Evolutionary conservation across 2,888 invertebrate genomes (phyloP).

Genomic region (Dynastes tityus): DNA sequence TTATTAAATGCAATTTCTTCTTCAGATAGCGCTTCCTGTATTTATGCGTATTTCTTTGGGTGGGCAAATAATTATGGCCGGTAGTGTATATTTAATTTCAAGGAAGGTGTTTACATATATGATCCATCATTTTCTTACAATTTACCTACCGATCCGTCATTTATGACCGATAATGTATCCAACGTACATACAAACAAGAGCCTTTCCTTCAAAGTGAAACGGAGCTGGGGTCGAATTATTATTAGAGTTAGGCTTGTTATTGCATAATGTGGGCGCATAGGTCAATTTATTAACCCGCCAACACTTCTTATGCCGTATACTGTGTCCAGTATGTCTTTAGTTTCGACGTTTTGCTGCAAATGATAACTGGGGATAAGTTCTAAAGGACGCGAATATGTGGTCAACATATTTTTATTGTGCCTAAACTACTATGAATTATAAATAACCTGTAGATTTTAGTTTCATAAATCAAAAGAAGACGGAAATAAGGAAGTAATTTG

Average conservation of each 20-base stretch:
- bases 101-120: too few species aligned
- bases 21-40: too few species aligned
- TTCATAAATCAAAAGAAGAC: too few species aligned
- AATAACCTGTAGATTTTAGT: too few species aligned
- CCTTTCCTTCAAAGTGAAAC: conserved; percentile 9
- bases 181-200: background rate
- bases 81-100: too few species aligned
- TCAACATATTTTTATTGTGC: background rate
- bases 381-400: background rate
- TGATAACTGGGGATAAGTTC: background rate
- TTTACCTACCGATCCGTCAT: too few species aligned
- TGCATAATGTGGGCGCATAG: conserved; percentile 44
- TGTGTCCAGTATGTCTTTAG: background rate
- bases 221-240: conserved; percentile 28
- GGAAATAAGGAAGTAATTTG: too few species aligned
- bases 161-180: background rate
- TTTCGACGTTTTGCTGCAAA: background rate
- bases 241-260: conserved; percentile 34
- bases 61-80: too few species aligned
- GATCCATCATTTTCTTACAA: too few species aligned
- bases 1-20: too few species aligned
- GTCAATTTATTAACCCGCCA: conserved; percentile 47
- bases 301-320: conserved; percentile 23
- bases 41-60: too few species aligned
- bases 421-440: background rate